These are phyloP conservation scores for Conus betulinus DNA, from an alignment of 1,140 invertebrate species.

Conservation along the genomic window DNA sequence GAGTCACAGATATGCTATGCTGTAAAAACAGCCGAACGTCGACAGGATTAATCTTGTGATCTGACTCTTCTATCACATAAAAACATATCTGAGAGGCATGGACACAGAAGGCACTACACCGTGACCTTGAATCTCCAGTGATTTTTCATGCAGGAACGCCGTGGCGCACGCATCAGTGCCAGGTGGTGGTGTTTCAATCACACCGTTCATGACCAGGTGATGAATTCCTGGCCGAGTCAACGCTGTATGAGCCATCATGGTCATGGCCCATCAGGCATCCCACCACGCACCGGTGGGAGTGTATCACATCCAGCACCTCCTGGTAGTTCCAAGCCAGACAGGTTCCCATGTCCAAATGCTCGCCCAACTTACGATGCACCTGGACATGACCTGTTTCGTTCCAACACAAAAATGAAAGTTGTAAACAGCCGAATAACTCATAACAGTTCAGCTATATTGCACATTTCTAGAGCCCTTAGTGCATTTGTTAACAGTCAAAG, in stretches of 20 bases:
- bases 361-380: constrained; percentile 55
- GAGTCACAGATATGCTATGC: no score
- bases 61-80: not conserved
- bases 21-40: no score
- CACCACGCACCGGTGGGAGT: constrained; percentile 60
- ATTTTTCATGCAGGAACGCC: constrained; percentile 62
- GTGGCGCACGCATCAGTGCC: constrained; percentile 67
- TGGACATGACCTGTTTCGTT: constrained; percentile 66
- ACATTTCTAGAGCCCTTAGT: no score
- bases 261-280: constrained; percentile 71
- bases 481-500: no score
- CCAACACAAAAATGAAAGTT: constrained; percentile 35
- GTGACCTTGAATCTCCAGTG: constrained; percentile 52
- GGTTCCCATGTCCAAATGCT: constrained; percentile 29
- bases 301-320: constrained; percentile 64
- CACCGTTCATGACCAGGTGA: constrained; percentile 66
- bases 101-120: constrained; percentile 46
- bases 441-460: no score
- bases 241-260: constrained; percentile 63
- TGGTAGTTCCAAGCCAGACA: constrained; percentile 71
- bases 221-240: constrained; percentile 68
- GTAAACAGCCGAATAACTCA: no score
- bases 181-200: constrained; percentile 67
- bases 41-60: no score
- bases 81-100: constrained; percentile 48